Conservation (phyloP, 2,888 invertebrate genomes). For the Amphimallon solstitiale region DNA sequence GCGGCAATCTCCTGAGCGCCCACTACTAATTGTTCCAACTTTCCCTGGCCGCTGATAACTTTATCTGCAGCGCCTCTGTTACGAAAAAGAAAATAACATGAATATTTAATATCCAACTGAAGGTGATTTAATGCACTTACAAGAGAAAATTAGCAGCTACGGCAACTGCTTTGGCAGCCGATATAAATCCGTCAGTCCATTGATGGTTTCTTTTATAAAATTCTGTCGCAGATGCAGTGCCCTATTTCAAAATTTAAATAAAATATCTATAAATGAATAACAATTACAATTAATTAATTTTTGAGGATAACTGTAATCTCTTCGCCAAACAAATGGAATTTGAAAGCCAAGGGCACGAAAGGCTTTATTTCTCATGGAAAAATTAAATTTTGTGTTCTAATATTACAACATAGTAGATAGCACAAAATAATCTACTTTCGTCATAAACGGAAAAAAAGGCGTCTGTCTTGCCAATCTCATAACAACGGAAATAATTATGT, state of each 20-base stretch:
- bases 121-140: conserved; percentile 68
- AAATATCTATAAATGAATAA: conserved; percentile 1
- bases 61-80: conserved; percentile 90
- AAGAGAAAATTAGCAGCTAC: conserved; percentile 94
- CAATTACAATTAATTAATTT: too few relatives aligned
- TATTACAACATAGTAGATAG: too few relatives aligned
- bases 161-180: conserved; percentile 97
- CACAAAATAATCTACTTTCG: too few relatives aligned
- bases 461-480: too few relatives aligned
- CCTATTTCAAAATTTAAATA: conserved; percentile 61
- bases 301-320: too few relatives aligned
- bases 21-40: conserved; percentile 92
- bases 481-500: too few relatives aligned
- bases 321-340: too few relatives aligned
- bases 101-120: not conserved
- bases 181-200: conserved; percentile 98
- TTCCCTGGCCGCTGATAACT: conserved; percentile 85
- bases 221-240: conserved; percentile 86
- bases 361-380: too few relatives aligned
- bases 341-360: too few relatives aligned
- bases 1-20: conserved; percentile 97
- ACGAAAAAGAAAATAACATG: not conserved
- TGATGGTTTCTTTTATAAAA: conserved; percentile 98
- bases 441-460: too few relatives aligned
- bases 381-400: too few relatives aligned